Evolutionary conservation across 2,888 invertebrate species (phyloP), one percentile per base, ranked within the genome.

Genomic region (Blomia tropicalis): DNA sequence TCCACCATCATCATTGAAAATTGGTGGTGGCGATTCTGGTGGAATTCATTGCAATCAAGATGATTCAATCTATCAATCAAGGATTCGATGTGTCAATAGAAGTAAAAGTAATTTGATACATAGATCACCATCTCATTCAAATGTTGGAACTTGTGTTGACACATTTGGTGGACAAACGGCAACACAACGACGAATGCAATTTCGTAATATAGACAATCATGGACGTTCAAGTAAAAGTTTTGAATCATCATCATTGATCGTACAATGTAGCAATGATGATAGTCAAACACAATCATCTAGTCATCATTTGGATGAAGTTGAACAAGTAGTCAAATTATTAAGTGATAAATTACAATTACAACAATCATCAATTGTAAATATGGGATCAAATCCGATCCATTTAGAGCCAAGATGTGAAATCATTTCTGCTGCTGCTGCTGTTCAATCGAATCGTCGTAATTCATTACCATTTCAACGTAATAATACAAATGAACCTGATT

Each of bases 201-300:
- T 7, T 47, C 5, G 23, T 14, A 47, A 19, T 27, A 7, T 25
- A 19, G n/a, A 19, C 27, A 36, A 36, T 7, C 36, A 36, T 36
- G n/a, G n/a, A n/a, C n/a, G n/a, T n/a, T 41, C 41, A 17, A 47
- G 51, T 47, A 47, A 47, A 19, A 47, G 51, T 47, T 47, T 47
- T 19, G 51, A 47, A 11, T 47, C 51, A 27, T n/a, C 51, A 47
- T 19, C n/a, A 7, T 11, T 11, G 22, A 47, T n/a, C 14, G 51
- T n/a, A 47, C 7, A 7, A 7, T 7, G 22, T 7, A 7, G 7
- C 7, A 11, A 14, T 22, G 7, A 14, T 11, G 51, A 47, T 14
- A 47, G 51, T 27, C 51, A 11, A 7, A n/a, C 7, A 47, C 23
- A 47, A 19, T 7, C 7, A 7, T 36, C 36, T 17, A 36, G 22